Evolutionary conservation across 2,113 vertebrate genomes (phyloP).

Genomic region (Formicarius rufipectus): DNA sequence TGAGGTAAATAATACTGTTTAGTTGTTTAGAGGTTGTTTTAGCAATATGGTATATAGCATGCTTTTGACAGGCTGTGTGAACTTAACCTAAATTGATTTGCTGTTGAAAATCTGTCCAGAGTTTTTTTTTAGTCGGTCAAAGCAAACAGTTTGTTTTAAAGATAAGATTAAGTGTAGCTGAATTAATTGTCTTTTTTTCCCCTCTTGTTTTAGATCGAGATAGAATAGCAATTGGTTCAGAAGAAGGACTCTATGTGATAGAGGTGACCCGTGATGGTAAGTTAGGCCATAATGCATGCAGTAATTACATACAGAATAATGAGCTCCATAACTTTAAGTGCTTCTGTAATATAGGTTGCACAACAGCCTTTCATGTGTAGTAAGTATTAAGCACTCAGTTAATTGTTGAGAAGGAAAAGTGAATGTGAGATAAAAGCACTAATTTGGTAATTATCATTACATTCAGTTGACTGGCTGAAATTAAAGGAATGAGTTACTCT

Average conservation of each 20-base stretch:
- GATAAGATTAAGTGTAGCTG: not conserved
- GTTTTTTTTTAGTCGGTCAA: not conserved
- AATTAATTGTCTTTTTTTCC: not conserved
- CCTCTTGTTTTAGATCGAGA: slow-evolving; percentile 83
- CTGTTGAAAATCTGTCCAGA: not conserved
- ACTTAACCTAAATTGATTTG: not conserved
- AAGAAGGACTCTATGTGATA: slow-evolving; percentile 94
- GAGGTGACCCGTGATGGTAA: slow-evolving; percentile 95
- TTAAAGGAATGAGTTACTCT: not conserved
- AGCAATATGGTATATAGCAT: not conserved
- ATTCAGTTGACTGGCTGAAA: not conserved
- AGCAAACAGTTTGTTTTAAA: not conserved
- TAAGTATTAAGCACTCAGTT: not conserved
- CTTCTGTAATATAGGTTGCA: not conserved
- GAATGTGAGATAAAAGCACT: not conserved
- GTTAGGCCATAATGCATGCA: slow-evolving; percentile 18
- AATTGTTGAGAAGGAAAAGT: not conserved
- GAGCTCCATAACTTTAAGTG: not conserved
- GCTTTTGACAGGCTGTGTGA: not conserved
- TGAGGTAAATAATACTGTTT: not conserved
- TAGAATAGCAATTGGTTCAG: slow-evolving; percentile 89
- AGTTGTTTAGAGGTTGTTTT: not conserved
- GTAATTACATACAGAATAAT: not conserved
- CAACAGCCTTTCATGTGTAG: not conserved
- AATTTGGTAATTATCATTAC: not conserved